Evolutionary conservation across 1,140 invertebrate species (phyloP), one percentile per base, ranked within the genome.

Genomic region (Pseudomyrmex gracilis): DNA sequence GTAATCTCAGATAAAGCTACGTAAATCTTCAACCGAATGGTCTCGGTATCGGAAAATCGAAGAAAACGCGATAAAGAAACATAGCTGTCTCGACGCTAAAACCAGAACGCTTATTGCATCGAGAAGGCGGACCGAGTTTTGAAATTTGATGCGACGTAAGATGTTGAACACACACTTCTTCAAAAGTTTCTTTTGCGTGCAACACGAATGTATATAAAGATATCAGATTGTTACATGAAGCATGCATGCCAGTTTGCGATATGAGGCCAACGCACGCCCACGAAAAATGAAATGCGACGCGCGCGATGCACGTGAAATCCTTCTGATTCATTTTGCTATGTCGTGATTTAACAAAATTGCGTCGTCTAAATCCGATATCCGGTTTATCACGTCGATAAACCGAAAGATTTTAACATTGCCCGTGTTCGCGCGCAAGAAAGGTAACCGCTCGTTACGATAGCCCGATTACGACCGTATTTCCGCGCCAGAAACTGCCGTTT

Each of bases 201-300:
- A 55, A 80, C 85, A 86, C 85, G 85, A 84, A 86, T 80, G 57
- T 80, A 67, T 67, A 74, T 24, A 73, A 64, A 64, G 60, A 80
- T 80, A 76, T 84, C 53, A 64, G 73, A 73, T 84, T 84, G 73
- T 43, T 73, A 45, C 45, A 47, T 22, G 57, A 55, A 64, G 20
- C 53, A 45, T 64, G 24, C 80, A 45, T 24, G 51, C 51, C 51
- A 53, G 20, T 43, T 63, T 49, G 73, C 73, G 22, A 43, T 47
- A 20, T 24, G 66, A 58, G 51, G 10, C 15, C 12, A 15, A 45
- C 20, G 64, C 43, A 78, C 43, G 64, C 20, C 64, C 24, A 24
- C 47, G 12, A 66, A 66, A 76, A 76, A 34, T 5, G 34, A 34
- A 34, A 76, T 55, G 76, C 64, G 64, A 45, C 66, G 76, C 76